Percentiles rank a stretch among this genome's conserved stretches.
Evolutionary conservation across 1,140 invertebrate species (phyloP).

Genomic region (Aphelinus certus): DNA sequence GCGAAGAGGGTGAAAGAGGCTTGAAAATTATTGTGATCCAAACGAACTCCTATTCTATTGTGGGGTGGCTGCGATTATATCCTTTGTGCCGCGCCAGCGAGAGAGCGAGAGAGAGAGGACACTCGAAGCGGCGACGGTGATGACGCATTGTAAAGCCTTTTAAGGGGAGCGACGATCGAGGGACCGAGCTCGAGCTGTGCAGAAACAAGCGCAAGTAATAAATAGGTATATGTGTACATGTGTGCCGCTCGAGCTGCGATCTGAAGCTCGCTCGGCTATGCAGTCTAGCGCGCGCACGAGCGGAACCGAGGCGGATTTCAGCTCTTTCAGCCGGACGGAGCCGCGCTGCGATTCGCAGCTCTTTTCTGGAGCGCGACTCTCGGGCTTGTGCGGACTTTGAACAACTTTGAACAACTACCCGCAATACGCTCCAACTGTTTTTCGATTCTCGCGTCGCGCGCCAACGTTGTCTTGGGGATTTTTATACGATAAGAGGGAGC

Average conservation of each 20-base stretch:
- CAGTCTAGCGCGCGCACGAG: no score
- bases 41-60: constrained; percentile 61
- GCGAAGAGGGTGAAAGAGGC: constrained; percentile 35
- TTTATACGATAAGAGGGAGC: no score
- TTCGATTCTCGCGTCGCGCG: neutral
- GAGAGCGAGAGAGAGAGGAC: constrained; percentile 45
- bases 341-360: no score
- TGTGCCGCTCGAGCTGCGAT: neutral
- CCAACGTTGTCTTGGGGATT: no score
- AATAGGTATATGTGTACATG: constrained; percentile 50
- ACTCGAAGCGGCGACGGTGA: constrained; percentile 54
- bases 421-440: neutral
- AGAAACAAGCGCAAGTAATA: constrained; percentile 54
- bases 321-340: no score
- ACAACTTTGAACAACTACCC: no score
- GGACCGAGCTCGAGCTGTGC: constrained; percentile 22
- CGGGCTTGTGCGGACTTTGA: no score
- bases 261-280: no score
- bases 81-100: constrained; percentile 51
- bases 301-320: no score
- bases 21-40: constrained; percentile 61
- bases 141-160: constrained; percentile 62
- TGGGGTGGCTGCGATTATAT: constrained; percentile 57
- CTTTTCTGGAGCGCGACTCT: no score
- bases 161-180: constrained; percentile 40